These are phyloP conservation scores for Grus americana DNA, from an alignment of 2,113 vertebrate genomes.

Conservation along the genomic window DNA sequence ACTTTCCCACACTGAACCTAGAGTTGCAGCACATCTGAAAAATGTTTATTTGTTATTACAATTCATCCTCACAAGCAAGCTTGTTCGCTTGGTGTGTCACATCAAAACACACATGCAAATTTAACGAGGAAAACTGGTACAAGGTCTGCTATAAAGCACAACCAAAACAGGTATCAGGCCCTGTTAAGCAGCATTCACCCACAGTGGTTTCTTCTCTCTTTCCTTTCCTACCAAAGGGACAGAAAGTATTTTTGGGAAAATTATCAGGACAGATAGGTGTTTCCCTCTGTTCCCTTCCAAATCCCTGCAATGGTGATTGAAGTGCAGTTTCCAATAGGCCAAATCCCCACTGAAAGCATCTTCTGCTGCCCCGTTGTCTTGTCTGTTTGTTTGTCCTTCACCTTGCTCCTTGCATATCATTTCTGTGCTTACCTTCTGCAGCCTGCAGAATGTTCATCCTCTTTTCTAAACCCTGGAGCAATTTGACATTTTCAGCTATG, in stretches of 20 bases:
- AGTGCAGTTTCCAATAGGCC: neutral
- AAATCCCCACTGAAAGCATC: neutral
- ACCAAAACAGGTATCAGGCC: neutral
- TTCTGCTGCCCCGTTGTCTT: neutral
- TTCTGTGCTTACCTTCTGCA: neutral
- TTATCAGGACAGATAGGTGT: neutral
- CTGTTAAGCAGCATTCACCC: neutral
- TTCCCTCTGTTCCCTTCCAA: neutral
- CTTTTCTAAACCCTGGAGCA: neutral
- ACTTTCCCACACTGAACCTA: neutral
- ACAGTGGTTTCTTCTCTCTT: neutral
- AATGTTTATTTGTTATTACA: neutral
- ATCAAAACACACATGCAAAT: neutral
- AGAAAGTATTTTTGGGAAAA: neutral
- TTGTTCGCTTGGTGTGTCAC: neutral
- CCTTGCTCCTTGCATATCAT: neutral
- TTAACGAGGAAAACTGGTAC: neutral
- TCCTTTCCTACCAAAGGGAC: neutral
- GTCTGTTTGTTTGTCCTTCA: neutral
- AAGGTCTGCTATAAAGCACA: neutral
- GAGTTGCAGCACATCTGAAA: neutral
- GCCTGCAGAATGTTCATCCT: neutral
- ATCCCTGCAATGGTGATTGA: accelerated
- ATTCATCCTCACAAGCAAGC: neutral
- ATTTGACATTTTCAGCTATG: neutral